These are phyloP conservation scores for Ischnura elegans DNA, from an alignment of 2,888 invertebrate species.

Conservation along the genomic window DNA sequence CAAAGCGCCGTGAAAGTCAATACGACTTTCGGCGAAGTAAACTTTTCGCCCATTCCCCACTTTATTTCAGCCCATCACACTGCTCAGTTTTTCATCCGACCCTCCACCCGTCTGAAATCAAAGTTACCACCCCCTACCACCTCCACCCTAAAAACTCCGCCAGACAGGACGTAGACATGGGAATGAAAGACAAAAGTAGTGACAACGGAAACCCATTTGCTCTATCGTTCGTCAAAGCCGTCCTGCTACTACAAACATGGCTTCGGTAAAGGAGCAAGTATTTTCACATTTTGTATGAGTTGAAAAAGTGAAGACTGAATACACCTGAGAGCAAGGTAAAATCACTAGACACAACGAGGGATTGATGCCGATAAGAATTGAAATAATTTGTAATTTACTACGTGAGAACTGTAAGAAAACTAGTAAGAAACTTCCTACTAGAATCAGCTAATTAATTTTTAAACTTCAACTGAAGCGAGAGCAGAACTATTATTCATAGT, in stretches of 20 bases:
- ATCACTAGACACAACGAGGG: not conserved
- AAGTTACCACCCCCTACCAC: not conserved
- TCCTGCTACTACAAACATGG: not conserved
- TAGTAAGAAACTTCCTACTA: not conserved
- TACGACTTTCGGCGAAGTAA: slow-evolving; percentile 20
- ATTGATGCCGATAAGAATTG: no score
- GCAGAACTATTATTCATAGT: no score
- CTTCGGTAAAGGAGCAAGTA: not conserved
- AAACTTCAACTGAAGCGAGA: no score
- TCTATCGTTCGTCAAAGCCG: not conserved
- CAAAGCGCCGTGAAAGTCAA: slow-evolving; percentile 55
- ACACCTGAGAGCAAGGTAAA: not conserved
- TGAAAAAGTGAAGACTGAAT: not conserved
- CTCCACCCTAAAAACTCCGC: not conserved
- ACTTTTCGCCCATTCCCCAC: slow-evolving; percentile 49
- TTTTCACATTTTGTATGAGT: not conserved
- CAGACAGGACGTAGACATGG: not conserved
- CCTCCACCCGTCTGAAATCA: not conserved
- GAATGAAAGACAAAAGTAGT: slow-evolving; percentile 1
- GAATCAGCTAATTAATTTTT: no score
- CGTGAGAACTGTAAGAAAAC: not conserved
- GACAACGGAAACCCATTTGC: slow-evolving; percentile 32
- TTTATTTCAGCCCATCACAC: not conserved
- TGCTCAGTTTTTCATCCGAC: not conserved
- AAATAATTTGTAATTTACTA: not conserved